These are phyloP conservation scores for Acinonyx jubatus DNA, from an alignment of 2,113 vertebrate species.

Conservation along the genomic window DNA sequence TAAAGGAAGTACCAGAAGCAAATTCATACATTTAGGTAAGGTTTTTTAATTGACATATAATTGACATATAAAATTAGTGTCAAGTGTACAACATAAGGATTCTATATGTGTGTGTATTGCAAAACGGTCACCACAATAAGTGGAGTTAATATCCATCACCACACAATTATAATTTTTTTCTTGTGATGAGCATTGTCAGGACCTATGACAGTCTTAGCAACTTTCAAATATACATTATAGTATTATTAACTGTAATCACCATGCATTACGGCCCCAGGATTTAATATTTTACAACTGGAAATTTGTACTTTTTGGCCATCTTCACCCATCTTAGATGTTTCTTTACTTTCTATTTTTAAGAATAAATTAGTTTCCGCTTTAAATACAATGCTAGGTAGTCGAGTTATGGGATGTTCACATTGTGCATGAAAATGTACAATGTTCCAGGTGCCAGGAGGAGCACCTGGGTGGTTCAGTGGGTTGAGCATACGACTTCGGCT, in stretches of 20 bases:
- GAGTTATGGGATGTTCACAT: not conserved
- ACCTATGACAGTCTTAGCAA: not conserved
- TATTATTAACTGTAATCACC: not conserved
- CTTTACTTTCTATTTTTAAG: not conserved
- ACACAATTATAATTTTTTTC: not conserved
- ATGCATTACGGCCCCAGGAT: not conserved
- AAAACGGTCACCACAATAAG: not conserved
- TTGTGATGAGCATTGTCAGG: not conserved
- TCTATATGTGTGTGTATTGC: not conserved
- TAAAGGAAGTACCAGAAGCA: not conserved
- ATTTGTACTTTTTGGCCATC: not conserved
- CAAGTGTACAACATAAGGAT: not conserved
- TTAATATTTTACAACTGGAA: not conserved
- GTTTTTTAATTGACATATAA: not conserved
- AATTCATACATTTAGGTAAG: not conserved
- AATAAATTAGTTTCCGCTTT: conserved; percentile 5
- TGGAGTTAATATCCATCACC: not conserved
- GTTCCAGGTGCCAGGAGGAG: not conserved
- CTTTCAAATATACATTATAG: not conserved
- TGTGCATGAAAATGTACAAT: not conserved
- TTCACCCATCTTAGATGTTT: not conserved
- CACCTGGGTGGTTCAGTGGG: too few relatives aligned
- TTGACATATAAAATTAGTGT: not conserved
- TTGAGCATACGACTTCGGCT: too few relatives aligned
- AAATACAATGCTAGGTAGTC: conserved; percentile 27